Conservation (phyloP, 2,113 vertebrate genomes). For the Micronisus gabar region DNA sequence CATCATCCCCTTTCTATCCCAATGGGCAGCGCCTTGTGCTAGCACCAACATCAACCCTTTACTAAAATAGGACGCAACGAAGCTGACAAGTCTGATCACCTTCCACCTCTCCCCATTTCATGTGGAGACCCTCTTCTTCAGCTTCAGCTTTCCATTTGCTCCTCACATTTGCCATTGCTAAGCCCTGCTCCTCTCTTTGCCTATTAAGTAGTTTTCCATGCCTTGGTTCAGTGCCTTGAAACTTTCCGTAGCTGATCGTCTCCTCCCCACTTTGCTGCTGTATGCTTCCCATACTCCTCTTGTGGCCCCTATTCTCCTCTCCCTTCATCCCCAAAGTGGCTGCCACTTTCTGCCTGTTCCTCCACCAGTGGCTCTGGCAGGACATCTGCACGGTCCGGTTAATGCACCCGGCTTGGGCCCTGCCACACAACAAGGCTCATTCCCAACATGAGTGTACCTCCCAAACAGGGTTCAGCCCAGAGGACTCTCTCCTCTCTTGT, state of each 20-base stretch:
- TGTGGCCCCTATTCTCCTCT: background rate
- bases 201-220: background rate
- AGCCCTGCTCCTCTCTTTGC: background rate
- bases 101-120: background rate
- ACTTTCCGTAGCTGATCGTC: background rate
- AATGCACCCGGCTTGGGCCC: rapidly evolving
- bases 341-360: background rate
- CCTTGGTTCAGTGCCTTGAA: background rate
- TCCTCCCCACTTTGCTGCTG: background rate
- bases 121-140: background rate
- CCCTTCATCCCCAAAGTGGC: background rate
- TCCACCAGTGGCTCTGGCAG: background rate
- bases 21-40: background rate
- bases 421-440: background rate
- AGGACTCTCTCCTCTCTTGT: background rate
- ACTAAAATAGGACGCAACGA: background rate
- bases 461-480: background rate
- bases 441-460: background rate
- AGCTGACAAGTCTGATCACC: background rate
- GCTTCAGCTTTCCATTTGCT: background rate
- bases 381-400: background rate
- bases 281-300: background rate
- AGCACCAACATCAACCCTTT: background rate
- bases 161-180: background rate
- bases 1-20: background rate